Evolutionary conservation across 2,888 invertebrate genomes (phyloP).

Genomic region (Caenorhabditis sp.): DNA sequence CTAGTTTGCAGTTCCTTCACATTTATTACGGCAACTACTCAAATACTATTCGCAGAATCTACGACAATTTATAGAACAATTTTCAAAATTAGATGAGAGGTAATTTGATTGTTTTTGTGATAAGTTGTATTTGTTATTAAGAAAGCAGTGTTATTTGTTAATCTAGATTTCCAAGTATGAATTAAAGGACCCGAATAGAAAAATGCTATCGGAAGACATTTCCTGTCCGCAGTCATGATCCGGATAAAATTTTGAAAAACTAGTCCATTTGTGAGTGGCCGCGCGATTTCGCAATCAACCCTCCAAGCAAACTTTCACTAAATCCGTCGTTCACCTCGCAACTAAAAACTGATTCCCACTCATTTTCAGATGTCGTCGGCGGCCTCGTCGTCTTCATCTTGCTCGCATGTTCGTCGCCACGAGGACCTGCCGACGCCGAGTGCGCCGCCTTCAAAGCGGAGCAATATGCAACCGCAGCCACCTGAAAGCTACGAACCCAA

Average conservation of each 20-base stretch:
- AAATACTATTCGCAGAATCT: neutral
- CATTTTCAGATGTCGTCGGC: constrained; percentile 43
- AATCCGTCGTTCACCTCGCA: neutral
- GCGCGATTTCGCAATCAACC: neutral
- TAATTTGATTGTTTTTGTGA: neutral
- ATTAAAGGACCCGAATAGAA: too few species aligned
- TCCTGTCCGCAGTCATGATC: too few species aligned
- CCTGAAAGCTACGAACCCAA: constrained; percentile 45
- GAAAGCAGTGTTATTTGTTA: too few species aligned
- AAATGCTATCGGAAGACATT: too few species aligned
- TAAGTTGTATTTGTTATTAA: neutral
- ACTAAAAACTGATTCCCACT: neutral
- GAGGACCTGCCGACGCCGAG: constrained; percentile 55
- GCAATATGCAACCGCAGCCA: constrained; percentile 42
- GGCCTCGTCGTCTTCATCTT: constrained; percentile 29
- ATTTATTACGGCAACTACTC: constrained; percentile 27
- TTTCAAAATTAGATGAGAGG: constrained; percentile 6
- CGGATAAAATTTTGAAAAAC: neutral
- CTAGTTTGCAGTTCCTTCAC: constrained; percentile 25
- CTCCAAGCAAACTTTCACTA: constrained; percentile 2
- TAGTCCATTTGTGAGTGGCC: neutral
- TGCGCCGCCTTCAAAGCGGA: constrained; percentile 48
- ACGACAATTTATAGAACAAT: constrained; percentile 25
- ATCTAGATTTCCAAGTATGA: too few species aligned
- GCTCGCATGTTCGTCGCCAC: constrained; percentile 49